A percentile compares a stretch with the other conserved stretches of the same genome.
Conservation (phyloP, 2,888 invertebrate species). For the Clepsis dumicolana region DNA sequence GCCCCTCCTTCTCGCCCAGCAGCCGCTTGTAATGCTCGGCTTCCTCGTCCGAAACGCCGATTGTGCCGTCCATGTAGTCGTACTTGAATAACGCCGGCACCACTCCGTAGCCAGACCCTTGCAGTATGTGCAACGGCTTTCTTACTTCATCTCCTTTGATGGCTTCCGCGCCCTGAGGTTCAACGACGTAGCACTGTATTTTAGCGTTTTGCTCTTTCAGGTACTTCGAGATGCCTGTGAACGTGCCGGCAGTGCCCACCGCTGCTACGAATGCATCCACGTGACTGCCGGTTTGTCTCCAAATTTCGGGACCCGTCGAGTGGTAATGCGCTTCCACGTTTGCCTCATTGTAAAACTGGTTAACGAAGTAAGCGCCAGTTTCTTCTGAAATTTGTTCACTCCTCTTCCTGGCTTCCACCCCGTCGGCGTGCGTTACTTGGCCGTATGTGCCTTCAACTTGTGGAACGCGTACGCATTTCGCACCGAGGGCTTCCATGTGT, state of each 20-base stretch:
- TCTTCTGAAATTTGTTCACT: constrained; percentile 45
- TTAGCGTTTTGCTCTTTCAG: constrained; percentile 74
- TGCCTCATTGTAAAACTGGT: constrained; percentile 72
- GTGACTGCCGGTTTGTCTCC: constrained; percentile 76
- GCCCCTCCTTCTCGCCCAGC: constrained; percentile 74
- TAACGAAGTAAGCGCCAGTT: constrained; percentile 73
- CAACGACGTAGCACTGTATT: constrained; percentile 70
- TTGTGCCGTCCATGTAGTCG: constrained; percentile 72
- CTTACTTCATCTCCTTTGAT: constrained; percentile 74
- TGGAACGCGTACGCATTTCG: constrained; percentile 72
- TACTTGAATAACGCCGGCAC: constrained; percentile 73
- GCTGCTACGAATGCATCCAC: constrained; percentile 77
- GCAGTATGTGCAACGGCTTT: constrained; percentile 77
- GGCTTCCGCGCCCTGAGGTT: constrained; percentile 74
- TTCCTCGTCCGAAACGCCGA: constrained; percentile 76
- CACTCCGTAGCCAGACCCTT: constrained; percentile 79
- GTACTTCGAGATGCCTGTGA: constrained; percentile 71
- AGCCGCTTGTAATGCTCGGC: constrained; percentile 66
- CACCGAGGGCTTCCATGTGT: constrained; percentile 80
- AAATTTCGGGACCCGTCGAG: constrained; percentile 79
- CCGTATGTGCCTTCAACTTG: constrained; percentile 79
- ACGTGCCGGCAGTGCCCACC: constrained; percentile 78
- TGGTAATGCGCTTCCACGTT: constrained; percentile 72
- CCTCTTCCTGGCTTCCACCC: constrained; percentile 59
- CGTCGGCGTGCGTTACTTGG: constrained; percentile 74